Evolutionary conservation across 1,140 invertebrate genomes (phyloP).

Genomic region (Meloidogyne floridensis): DNA sequence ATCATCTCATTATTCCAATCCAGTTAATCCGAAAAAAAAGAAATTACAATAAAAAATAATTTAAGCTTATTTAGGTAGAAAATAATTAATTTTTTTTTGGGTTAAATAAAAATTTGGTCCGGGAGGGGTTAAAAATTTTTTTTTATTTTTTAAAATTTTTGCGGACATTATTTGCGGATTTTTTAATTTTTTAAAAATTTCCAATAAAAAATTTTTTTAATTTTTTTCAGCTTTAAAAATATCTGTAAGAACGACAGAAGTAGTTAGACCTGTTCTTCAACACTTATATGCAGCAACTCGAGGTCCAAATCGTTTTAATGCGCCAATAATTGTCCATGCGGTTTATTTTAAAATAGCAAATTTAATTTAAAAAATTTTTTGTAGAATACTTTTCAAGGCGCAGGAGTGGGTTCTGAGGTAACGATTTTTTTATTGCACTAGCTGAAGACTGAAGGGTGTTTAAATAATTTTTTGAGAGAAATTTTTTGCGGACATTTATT

Average conservation of each 20-base stretch:
- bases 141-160: no score
- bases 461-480: no score
- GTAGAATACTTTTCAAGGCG: slow-evolving; percentile 28
- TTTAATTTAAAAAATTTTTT: not conserved
- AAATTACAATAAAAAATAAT: no score
- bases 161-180: no score
- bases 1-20: slow-evolving; percentile 11
- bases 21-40: not conserved
- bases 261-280: slow-evolving; percentile 43
- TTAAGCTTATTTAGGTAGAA: no score
- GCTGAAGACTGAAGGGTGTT: no score
- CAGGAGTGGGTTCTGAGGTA: not conserved
- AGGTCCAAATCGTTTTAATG: slow-evolving; percentile 32
- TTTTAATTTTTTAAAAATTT: no score
- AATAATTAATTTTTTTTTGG: no score
- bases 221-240: slow-evolving; percentile 49
- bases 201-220: not conserved
- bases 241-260: slow-evolving; percentile 50
- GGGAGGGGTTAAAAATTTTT: no score
- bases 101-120: no score
- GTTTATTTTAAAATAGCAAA: not conserved
- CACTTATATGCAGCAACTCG: slow-evolving; percentile 51
- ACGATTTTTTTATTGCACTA: no score
- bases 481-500: no score
- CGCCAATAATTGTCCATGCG: slow-evolving; percentile 54